Evolutionary conservation across 35 echinoderm and acorn worm species (phyloP), one percentile per base, ranked within the genome.

Genomic region (Patiria miniata): DNA sequence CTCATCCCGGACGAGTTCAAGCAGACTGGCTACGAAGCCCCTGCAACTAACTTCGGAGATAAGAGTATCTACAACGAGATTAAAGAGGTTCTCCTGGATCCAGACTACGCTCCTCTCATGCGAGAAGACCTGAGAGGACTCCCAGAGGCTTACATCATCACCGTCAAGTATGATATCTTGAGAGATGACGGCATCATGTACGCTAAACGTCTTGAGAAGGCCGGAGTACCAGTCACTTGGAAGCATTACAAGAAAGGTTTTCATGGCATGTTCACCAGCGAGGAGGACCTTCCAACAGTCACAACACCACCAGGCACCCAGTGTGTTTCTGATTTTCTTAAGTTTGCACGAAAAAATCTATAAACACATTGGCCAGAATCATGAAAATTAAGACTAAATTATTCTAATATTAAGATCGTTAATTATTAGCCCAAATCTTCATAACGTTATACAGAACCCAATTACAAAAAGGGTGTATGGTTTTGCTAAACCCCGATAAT

Each of bases 181-280:
- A 61, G 93, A 33, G 93, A 94, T 83, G 93, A 94, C 76, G 93
- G 93, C 34, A 90, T 94, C 33, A 80, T 94, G 6, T 94, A 94
- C 79, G 83, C 87, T 2, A 50, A 90, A 37, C 52, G 79, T 17
- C 79, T 94, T 30, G 77, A 94, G 44, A 38, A 78, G 39, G 93
- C 82, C 7, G 93, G 93, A 1, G 93, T 94, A 23, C 37, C 26
- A 12, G 93, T 94, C 10, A 77, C 53, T 34, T 94, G 87, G 88
- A 90, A 39, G 39, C 51, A 94, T 50, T 94, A 94, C 33, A n/a
- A 77, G 37, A 78, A 39, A 19, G 87, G 82, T 15, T 86, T 81
- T 18, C 93, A 94, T 52, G 88, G 87, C 8, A 85, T 86, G 38
- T 44, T 83, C 17, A 39, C 21, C 10, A 7, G 34, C 22, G 2